phyloP scores from a whole-genome alignment of 2,113 vertebrate species.

The Corythornis madagascariensis region DNA sequence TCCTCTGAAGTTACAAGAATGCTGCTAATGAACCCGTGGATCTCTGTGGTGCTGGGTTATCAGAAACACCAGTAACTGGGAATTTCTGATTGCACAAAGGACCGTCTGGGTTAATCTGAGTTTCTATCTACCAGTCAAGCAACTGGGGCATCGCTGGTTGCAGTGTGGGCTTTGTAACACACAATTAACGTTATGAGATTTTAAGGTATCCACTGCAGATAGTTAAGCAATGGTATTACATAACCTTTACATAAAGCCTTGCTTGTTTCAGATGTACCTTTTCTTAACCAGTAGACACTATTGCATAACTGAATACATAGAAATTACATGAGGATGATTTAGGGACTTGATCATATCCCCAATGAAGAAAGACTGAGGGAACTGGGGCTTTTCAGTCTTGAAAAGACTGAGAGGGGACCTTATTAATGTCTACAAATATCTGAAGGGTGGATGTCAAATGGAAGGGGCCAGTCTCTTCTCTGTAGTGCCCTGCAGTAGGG shows the following conservation, averaged over 20 bases:
- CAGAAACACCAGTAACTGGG: accelerated
- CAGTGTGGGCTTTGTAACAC: neutral
- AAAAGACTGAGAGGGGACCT: too few species aligned
- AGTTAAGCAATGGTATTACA: neutral
- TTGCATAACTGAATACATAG: neutral
- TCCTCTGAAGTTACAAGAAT: neutral
- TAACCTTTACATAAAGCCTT: neutral
- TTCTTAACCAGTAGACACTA: neutral
- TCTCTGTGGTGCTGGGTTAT: accelerated
- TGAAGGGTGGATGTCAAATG: too few species aligned
- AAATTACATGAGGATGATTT: neutral
- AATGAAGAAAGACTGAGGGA: too few species aligned
- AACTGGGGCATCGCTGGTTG: neutral
- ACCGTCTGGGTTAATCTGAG: accelerated
- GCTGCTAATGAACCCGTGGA: accelerated
- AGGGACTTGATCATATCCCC: too few species aligned
- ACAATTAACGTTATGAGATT: neutral
- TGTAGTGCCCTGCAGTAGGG: too few species aligned
- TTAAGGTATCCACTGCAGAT: neutral
- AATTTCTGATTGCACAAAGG: neutral
- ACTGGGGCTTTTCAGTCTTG: too few species aligned
- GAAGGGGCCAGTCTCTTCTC: too few species aligned
- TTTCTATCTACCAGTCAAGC: neutral
- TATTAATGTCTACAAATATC: too few species aligned
- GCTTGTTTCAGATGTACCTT: neutral